Evolutionary conservation across 2,888 invertebrate species (phyloP).

Genomic region (Ischnus inquisitorius): DNA sequence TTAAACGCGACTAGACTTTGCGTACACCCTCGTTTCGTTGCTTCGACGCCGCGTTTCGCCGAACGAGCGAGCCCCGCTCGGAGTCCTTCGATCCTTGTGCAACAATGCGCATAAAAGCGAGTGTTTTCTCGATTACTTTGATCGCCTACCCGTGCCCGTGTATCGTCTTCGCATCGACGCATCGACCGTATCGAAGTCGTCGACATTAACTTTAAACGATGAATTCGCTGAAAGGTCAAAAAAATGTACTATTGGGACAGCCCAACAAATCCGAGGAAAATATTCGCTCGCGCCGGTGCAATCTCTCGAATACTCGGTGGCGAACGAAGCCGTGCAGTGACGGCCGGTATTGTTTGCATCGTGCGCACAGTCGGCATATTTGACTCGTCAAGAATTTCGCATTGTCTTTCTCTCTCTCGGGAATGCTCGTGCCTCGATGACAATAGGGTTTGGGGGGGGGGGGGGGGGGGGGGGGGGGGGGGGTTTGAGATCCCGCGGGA

Average conservation of each 20-base stretch:
- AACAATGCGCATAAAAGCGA: constrained; percentile 6
- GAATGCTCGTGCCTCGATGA: constrained; percentile 1
- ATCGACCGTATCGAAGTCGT: neutral
- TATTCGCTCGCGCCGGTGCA: neutral
- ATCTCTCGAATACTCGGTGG: neutral
- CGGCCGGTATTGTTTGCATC: constrained; percentile 7
- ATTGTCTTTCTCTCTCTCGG: constrained; percentile 31
- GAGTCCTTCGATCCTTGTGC: constrained; percentile 6
- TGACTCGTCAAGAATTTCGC: constrained; percentile 56
- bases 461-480: too few relatives aligned
- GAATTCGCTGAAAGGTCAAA: neutral
- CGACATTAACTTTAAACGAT: neutral
- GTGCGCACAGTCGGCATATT: constrained; percentile 12
- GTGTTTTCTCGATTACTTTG: neutral
- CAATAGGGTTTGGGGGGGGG: constrained; percentile 15
- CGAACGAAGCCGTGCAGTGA: neutral
- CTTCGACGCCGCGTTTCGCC: constrained; percentile 9
- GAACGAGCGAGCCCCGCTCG: neutral
- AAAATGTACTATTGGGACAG: neutral
- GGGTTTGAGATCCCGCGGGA: constrained; percentile 35
- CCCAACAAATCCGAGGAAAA: neutral
- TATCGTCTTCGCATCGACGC: neutral
- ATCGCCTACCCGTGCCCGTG: neutral
- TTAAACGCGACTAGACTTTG: constrained; percentile 1
- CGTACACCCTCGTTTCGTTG: neutral